Conservation (phyloP, 1,140 invertebrate species). For the Drosophila mayri region DNA sequence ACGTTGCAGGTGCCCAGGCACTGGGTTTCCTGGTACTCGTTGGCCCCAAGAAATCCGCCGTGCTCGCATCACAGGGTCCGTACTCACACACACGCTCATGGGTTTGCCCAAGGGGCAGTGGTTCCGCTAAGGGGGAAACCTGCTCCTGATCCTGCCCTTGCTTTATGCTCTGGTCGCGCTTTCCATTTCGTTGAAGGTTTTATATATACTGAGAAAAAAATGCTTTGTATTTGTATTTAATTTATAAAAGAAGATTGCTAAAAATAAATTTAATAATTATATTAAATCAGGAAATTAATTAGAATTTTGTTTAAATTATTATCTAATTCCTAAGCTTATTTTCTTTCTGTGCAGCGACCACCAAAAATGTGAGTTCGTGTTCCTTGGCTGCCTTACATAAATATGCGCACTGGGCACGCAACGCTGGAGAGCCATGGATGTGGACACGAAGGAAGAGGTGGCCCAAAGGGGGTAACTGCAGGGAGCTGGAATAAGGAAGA, state of each 20-base stretch:
- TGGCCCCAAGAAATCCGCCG: conserved; percentile 29
- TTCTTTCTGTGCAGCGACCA: conserved; percentile 7
- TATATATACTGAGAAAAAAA: neutral
- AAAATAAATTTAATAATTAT: no score
- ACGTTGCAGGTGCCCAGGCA: conserved; percentile 16
- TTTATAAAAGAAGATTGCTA: neutral
- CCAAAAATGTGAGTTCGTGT: conserved; percentile 64
- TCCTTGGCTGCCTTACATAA: conserved; percentile 64
- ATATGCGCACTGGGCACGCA: conserved; percentile 69
- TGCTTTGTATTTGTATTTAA: neutral
- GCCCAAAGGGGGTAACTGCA: conserved; percentile 4
- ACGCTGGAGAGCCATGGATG: conserved; percentile 19
- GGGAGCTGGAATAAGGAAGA: neutral
- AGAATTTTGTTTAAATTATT: neutral
- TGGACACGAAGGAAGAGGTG: conserved; percentile 5
- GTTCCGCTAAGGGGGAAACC: neutral
- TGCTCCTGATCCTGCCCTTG: conserved; percentile 15
- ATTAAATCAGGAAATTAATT: neutral
- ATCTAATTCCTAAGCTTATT: neutral
- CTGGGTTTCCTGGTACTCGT: neutral
- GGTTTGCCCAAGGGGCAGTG: conserved; percentile 40
- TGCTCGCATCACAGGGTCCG: conserved; percentile 1
- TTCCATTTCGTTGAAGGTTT: conserved; percentile 62
- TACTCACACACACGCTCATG: conserved; percentile 8
- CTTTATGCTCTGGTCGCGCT: conserved; percentile 36